Evolutionary conservation across 2,113 vertebrate species (phyloP).

Genomic region (human): DNA sequence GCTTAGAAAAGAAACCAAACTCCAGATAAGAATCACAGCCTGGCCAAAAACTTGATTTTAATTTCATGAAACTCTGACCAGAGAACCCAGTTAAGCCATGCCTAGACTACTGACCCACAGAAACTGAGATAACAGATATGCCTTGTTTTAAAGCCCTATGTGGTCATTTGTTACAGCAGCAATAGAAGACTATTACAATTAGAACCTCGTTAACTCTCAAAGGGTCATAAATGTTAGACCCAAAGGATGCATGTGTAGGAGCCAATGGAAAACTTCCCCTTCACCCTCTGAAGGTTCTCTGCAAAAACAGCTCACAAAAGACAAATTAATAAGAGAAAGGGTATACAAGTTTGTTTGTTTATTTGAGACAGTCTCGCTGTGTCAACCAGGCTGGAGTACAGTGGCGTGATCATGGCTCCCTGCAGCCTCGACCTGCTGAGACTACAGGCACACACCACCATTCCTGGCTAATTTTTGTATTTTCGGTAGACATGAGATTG

Average conservation of each 20-base stretch:
- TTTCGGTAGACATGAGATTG: too few species aligned
- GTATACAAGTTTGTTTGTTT: too few species aligned
- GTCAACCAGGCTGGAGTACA: too few species aligned
- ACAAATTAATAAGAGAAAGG: too few species aligned
- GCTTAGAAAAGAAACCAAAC: neutral
- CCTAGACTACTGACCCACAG: neutral
- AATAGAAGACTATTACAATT: neutral
- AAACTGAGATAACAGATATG: neutral
- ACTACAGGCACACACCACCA: too few species aligned
- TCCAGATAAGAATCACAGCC: neutral
- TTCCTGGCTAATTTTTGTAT: too few species aligned
- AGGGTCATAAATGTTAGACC: neutral
- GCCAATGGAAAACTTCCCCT: too few species aligned
- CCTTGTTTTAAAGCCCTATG: neutral
- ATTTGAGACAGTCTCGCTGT: too few species aligned
- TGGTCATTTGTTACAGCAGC: neutral
- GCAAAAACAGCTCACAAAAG: too few species aligned
- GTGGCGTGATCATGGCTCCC: too few species aligned
- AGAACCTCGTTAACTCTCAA: neutral
- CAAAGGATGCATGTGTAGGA: neutral
- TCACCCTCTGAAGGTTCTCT: too few species aligned
- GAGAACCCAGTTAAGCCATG: neutral
- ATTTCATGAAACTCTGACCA: neutral
- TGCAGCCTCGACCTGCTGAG: too few species aligned
- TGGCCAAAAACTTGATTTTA: neutral